Percentiles rank a stretch among this genome's conserved stretches.
phyloP scores from a whole-genome alignment of 2,113 vertebrate genomes.

The Ictalurus punctatus region DNA sequence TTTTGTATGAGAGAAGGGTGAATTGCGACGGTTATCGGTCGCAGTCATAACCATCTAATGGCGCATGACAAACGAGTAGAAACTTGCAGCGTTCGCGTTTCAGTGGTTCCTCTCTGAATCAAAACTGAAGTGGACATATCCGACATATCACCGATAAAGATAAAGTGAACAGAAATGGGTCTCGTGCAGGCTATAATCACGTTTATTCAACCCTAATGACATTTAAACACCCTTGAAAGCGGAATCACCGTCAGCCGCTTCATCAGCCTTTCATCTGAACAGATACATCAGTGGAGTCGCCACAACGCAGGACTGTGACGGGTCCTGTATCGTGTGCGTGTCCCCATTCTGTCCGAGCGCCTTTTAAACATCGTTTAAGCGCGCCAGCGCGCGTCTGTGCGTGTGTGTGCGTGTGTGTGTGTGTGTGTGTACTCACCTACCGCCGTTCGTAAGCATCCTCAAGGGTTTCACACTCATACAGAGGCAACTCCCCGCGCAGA shows the following conservation, averaged over 20 bases:
- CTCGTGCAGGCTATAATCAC: background rate
- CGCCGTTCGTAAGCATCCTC: slow-evolving; percentile 73
- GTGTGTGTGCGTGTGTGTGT: background rate
- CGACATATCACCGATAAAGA: background rate
- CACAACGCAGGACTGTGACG: background rate
- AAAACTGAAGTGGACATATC: background rate
- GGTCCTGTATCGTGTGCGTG: background rate
- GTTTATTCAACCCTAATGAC: slow-evolving; percentile 19
- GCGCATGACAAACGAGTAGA: background rate
- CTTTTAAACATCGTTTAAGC: background rate
- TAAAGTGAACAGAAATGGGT: background rate
- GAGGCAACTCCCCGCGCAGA: slow-evolving; percentile 70
- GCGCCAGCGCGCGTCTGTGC: background rate
- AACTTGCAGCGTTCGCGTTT: background rate
- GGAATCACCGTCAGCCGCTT: background rate
- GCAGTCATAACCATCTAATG: background rate
- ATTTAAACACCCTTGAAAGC: slow-evolving; percentile 37
- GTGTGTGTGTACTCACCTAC: slow-evolving; percentile 68
- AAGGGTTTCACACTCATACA: slow-evolving; percentile 62
- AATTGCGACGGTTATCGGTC: background rate
- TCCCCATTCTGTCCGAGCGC: background rate
- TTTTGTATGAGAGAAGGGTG: background rate
- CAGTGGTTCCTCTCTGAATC: background rate
- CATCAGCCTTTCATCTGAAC: background rate
- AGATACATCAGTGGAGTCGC: background rate